These are phyloP conservation scores for Cabera pusaria DNA, from an alignment of 2,888 invertebrate genomes.

Conservation along the genomic window DNA sequence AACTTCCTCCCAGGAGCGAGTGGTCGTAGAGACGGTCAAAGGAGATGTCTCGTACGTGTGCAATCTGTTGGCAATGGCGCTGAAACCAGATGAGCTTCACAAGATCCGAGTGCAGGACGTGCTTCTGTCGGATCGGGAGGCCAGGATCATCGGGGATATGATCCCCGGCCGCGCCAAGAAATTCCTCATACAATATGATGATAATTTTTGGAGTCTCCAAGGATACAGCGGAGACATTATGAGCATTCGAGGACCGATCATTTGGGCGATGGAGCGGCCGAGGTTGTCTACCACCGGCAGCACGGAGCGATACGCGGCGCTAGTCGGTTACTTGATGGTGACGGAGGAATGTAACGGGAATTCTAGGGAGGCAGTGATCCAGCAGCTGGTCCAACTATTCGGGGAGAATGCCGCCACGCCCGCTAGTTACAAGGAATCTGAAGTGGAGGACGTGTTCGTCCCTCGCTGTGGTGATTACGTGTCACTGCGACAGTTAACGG, in stretches of 20 bases:
- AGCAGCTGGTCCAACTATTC: conserved; percentile 64
- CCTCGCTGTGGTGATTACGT: conserved; percentile 70
- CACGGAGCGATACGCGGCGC: conserved; percentile 45
- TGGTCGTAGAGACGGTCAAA: conserved; percentile 65
- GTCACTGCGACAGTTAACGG: conserved; percentile 47
- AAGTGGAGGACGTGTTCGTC: conserved; percentile 59
- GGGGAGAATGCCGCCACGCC: conserved; percentile 59
- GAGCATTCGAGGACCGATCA: conserved; percentile 68
- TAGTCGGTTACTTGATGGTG: conserved; percentile 61
- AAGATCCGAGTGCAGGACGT: conserved; percentile 58
- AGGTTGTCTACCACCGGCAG: conserved; percentile 55
- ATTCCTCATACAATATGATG: conserved; percentile 62
- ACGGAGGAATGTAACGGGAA: conserved; percentile 31
- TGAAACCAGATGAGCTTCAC: conserved; percentile 65
- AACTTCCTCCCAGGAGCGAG: conserved; percentile 56
- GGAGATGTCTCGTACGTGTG: conserved; percentile 68
- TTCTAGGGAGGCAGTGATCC: conserved; percentile 54
- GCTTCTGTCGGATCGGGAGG: conserved; percentile 48
- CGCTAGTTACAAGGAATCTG: conserved; percentile 55
- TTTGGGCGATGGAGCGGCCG: conserved; percentile 75
- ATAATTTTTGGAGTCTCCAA: conserved; percentile 61
- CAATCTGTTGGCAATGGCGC: conserved; percentile 67
- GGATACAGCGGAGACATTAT: conserved; percentile 75
- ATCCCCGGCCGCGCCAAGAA: conserved; percentile 54
- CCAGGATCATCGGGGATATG: conserved; percentile 44